These are phyloP conservation scores for Schlechtendalia chinensis DNA, from an alignment of 1,140 invertebrate genomes.

Conservation along the genomic window DNA sequence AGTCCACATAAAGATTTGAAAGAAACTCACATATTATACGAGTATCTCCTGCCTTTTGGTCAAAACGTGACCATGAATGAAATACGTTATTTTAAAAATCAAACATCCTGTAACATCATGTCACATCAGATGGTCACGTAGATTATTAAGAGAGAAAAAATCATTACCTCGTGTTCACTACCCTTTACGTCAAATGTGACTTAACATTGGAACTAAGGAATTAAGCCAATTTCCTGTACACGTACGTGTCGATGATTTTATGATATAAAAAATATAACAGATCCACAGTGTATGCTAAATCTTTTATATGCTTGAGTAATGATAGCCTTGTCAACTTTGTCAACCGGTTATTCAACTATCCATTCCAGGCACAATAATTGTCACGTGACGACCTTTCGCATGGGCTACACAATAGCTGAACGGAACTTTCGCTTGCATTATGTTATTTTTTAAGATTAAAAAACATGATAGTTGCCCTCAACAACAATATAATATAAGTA, in stretches of 20 bases:
- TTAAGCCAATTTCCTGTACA: conserved; percentile 2
- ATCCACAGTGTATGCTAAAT: neutral
- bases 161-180: neutral
- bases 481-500: neutral
- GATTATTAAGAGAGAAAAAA: neutral
- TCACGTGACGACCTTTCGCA: conserved; percentile 19
- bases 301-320: neutral
- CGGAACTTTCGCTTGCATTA: neutral
- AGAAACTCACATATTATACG: no score
- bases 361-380: neutral
- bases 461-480: neutral
- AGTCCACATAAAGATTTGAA: no score
- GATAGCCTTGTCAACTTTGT: neutral
- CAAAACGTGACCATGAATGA: conserved; percentile 11
- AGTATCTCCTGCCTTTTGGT: neutral
- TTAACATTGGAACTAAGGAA: neutral
- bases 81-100: conserved; percentile 22
- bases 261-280: neutral
- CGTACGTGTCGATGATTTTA: conserved; percentile 12
- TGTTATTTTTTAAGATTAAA: neutral
- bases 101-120: no score
- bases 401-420: neutral
- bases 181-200: conserved; percentile 16
- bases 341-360: conserved; percentile 30
- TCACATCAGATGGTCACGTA: neutral